These are phyloP conservation scores for Escarpia spicata DNA, from an alignment of 2,888 invertebrate species.

Conservation along the genomic window DNA sequence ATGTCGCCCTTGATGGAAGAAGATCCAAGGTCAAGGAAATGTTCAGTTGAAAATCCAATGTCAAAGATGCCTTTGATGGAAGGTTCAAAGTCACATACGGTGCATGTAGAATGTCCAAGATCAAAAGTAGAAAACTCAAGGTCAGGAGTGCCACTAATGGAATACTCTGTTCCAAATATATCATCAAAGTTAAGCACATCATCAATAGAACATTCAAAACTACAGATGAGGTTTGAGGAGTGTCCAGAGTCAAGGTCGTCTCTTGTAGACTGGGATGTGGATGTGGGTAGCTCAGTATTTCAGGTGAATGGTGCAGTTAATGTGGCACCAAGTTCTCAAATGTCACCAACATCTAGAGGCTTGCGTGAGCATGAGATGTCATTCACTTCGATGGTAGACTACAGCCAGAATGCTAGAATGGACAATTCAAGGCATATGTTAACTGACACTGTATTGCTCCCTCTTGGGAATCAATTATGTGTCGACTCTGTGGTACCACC, in stretches of 20 bases:
- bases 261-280: neutral
- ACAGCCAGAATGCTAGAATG: neutral
- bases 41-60: neutral
- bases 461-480: neutral
- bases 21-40: neutral
- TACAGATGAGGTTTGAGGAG: neutral
- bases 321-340: neutral
- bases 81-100: neutral
- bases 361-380: neutral
- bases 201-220: neutral
- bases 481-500: neutral
- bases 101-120: neutral
- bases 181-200: neutral
- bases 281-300: neutral
- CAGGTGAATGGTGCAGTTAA: neutral
- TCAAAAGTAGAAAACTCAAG: neutral
- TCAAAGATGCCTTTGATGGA: neutral
- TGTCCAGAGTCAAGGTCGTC: neutral
- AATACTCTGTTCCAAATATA: neutral
- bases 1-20: neutral
- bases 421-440: neutral
- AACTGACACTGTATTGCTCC: neutral
- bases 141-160: neutral
- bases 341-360: neutral
- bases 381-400: neutral